These are phyloP conservation scores for Lasaia peninsularis DNA, from an alignment of 1,140 invertebrate genomes.

Conservation along the genomic window DNA sequence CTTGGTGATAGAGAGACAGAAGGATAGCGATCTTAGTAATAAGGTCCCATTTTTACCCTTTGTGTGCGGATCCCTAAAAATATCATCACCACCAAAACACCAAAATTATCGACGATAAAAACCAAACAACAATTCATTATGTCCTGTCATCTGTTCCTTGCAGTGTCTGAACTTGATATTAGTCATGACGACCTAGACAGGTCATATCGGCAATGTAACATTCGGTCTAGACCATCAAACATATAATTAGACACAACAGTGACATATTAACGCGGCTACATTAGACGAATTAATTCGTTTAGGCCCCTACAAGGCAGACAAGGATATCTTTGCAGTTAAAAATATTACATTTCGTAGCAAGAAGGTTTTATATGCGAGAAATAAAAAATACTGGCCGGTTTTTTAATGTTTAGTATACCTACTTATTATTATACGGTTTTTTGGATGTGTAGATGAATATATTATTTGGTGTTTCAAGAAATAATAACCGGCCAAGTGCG, in stretches of 20 bases:
- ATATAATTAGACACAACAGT: conserved; percentile 46
- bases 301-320: neutral
- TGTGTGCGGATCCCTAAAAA: too few species aligned
- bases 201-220: conserved; percentile 23
- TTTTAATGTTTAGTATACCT: too few species aligned
- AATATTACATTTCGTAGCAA: neutral
- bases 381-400: neutral
- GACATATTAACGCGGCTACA: conserved; percentile 40
- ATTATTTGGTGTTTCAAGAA: too few species aligned
- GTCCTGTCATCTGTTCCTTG: neutral
- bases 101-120: neutral
- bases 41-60: too few species aligned
- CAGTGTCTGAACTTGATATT: conserved; percentile 2
- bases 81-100: too few species aligned
- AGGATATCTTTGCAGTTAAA: neutral
- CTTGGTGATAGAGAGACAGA: too few species aligned
- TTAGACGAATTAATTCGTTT: conserved; percentile 23
- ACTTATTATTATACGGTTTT: too few species aligned
- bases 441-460: too few species aligned
- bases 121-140: neutral
- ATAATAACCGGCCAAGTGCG: too few species aligned
- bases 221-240: conserved; percentile 23
- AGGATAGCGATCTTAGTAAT: too few species aligned
- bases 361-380: neutral
- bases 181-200: conserved; percentile 33